These are phyloP conservation scores for Archips crataeganus DNA, from an alignment of 2,888 invertebrate genomes.

Conservation along the genomic window DNA sequence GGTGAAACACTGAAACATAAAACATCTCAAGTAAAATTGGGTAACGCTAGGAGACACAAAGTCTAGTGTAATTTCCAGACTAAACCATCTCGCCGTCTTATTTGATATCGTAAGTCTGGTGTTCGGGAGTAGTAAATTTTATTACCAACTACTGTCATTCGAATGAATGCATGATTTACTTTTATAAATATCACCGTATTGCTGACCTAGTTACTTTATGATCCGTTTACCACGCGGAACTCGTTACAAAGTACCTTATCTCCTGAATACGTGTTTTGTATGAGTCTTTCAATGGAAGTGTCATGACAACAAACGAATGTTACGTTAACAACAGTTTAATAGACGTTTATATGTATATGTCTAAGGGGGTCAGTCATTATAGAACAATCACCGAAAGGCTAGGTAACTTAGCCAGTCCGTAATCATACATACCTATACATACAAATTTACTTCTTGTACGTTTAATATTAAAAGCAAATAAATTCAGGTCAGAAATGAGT, in stretches of 20 bases:
- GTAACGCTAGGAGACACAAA: slow-evolving; percentile 12
- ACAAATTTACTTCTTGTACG: neutral
- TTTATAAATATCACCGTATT: too few relatives aligned
- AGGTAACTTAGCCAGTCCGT: too few relatives aligned
- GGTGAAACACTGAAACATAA: neutral
- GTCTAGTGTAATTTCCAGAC: slow-evolving; percentile 27
- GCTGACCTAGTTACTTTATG: too few relatives aligned
- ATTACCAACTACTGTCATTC: slow-evolving; percentile 56
- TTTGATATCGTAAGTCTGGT: slow-evolving; percentile 60
- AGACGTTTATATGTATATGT: too few relatives aligned
- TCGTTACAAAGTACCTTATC: too few relatives aligned
- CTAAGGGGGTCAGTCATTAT: too few relatives aligned
- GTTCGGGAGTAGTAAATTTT: slow-evolving; percentile 63
- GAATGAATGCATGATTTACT: neutral
- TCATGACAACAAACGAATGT: too few relatives aligned
- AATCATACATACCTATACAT: neutral
- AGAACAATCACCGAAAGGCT: too few relatives aligned
- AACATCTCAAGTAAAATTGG: slow-evolving; percentile 5
- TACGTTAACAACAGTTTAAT: too few relatives aligned
- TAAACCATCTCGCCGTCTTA: slow-evolving; percentile 55
- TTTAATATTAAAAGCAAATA: neutral
- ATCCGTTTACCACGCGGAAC: too few relatives aligned
- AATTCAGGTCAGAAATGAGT: neutral
- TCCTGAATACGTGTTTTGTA: too few relatives aligned
- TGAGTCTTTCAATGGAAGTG: too few relatives aligned